A percentile compares a stretch with the other conserved stretches of the same genome.
Conservation (phyloP, 2,797 vertebrate genomes). For the Gephyroberyx darwinii region DNA sequence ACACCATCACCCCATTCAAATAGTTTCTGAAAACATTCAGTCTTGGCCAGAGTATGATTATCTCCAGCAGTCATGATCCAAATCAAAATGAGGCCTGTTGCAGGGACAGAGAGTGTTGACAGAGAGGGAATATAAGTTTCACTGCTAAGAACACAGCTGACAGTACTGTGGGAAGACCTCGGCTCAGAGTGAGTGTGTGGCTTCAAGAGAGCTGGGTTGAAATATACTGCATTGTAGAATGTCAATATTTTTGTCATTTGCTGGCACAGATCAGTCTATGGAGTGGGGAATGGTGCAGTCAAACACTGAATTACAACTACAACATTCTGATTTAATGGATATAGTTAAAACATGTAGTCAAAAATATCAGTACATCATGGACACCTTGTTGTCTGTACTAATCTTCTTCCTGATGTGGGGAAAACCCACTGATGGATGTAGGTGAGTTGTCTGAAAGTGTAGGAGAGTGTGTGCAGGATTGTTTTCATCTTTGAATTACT, state of each 20-base stretch:
- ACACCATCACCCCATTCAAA: conserved; percentile 62
- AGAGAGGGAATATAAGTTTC: background rate
- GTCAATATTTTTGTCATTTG: background rate
- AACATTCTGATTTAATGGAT: background rate
- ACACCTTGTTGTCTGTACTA: too few relatives aligned
- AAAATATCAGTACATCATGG: background rate
- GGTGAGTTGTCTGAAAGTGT: too few relatives aligned
- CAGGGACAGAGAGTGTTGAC: too few relatives aligned
- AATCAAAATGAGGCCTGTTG: conserved; percentile 62
- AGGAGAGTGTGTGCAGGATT: too few relatives aligned
- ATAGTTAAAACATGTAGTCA: background rate
- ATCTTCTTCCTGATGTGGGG: too few relatives aligned
- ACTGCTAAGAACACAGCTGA: background rate
- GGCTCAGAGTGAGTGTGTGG: background rate
- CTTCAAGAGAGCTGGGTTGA: background rate
- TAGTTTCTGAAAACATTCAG: conserved; percentile 52
- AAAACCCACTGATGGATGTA: too few relatives aligned
- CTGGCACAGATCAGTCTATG: background rate
- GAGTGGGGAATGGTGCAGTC: background rate
- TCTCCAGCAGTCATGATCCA: conserved; percentile 48
- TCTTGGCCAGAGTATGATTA: conserved; percentile 62
- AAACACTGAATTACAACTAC: background rate
- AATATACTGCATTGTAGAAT: background rate
- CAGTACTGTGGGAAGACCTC: background rate
- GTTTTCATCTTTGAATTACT: background rate